Percentiles rank a stretch among this genome's conserved stretches.
Evolutionary conservation across 2,797 vertebrate genomes (phyloP).

Genomic region (Leptatherina wallacei): DNA sequence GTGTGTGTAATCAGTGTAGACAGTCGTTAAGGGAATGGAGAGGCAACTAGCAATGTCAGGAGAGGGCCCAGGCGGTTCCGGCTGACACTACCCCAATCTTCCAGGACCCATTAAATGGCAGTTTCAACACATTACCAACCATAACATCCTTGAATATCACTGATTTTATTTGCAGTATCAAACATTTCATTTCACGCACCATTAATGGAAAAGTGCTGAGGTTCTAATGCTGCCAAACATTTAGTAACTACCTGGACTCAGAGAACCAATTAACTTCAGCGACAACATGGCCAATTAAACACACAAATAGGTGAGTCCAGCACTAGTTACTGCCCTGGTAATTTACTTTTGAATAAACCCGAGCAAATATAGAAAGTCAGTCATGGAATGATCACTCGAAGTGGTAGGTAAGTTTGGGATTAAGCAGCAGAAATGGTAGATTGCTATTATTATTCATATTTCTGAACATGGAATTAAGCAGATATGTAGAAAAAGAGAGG

Average conservation of each 20-base stretch:
- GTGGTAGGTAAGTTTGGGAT: constrained; percentile 25
- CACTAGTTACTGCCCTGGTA: constrained; percentile 86
- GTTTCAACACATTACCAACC: constrained; percentile 99
- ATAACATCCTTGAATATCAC: constrained; percentile 99
- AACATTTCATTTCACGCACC: constrained; percentile 99
- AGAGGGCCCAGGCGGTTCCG: constrained; percentile 99
- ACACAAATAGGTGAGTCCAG: constrained; percentile 97
- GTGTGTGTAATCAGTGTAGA: constrained; percentile 99
- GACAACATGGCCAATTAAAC: constrained; percentile 99
- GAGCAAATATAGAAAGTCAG: constrained; percentile 78
- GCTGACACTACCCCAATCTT: constrained; percentile 99
- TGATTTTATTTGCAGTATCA: constrained; percentile 99
- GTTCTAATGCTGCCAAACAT: constrained; percentile 99
- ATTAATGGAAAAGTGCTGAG: constrained; percentile 99
- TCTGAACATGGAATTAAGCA: constrained; percentile 7
- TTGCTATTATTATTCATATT: constrained; percentile 4
- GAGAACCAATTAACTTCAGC: constrained; percentile 99
- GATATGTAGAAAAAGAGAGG: constrained; percentile 21
- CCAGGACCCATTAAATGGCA: constrained; percentile 99
- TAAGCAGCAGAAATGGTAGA: constrained; percentile 26
- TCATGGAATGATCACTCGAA: constrained; percentile 69
- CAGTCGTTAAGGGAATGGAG: constrained; percentile 99
- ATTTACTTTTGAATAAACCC: constrained; percentile 80
- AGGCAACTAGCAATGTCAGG: constrained; percentile 99
- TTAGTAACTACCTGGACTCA: constrained; percentile 99